Evolutionary conservation across 1,140 invertebrate genomes (phyloP), one percentile per base, ranked within the genome.

Genomic region (Amphibalanus amphitrite): DNA sequence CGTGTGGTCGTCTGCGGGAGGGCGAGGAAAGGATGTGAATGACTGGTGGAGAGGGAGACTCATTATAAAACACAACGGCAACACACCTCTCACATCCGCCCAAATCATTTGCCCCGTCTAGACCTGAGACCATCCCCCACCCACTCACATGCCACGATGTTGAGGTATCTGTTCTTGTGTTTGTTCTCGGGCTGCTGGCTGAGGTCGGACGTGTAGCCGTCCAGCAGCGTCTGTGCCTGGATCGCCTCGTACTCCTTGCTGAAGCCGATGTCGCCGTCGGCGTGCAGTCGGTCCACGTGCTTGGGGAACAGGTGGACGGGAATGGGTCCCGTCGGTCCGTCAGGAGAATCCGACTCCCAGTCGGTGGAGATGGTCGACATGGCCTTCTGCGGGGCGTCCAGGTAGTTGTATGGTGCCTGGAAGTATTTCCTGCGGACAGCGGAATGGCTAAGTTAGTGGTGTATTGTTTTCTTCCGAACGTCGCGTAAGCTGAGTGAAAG

Each of bases 191-290:
- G 87, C 77, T 90, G 86, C 77, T 93, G 89, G 3, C 92, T 94
- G 81, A 90, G 87, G 76, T 93, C 90, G 69, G 90, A 90, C 23
- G 89, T 86, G 77, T 90, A 87, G 65, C 86, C 86, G 67, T 90
- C 84, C 70, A 79, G 77, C 28, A 77, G 77, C 29, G 76, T 75
- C n/a, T 76, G 75, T 59, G 79, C 76, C 76, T 92, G 90, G 74
- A 92, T 90, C n/a, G 89, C 84, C 79, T 95, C 92, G 79, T 93
- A 95, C 78, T 95, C 92, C 77, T 92, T 91, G 78, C 90, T 90
- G 78, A 91, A 91, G 6, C 90, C 90, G 77, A 91, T 90, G 78
- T 92, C 90, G 1, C 89, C 88, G 80, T 93, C 90, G 13, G 90
- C 90, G 81, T 93, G 92, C 67, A 93, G 79, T 64, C 86, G 83